A percentile compares a stretch with the other conserved stretches of the same genome.
These are phyloP conservation scores for Drosophila kambysellisi DNA, from an alignment of 2,888 invertebrate genomes.

Conservation along the genomic window DNA sequence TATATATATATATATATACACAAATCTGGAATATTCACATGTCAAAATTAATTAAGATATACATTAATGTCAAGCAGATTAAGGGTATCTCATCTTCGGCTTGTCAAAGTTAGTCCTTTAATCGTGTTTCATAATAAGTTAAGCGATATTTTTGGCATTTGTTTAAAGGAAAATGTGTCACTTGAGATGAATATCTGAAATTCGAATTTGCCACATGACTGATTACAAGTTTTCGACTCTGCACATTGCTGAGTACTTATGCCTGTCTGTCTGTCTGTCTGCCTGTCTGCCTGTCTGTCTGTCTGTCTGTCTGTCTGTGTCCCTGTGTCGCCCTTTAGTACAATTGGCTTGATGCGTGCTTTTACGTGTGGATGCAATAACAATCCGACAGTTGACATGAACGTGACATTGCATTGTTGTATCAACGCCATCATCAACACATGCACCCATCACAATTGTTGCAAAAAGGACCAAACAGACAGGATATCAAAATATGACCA, in stretches of 20 bases:
- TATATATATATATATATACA: too few relatives aligned
- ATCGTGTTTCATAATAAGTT: not conserved
- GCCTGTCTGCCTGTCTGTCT: not conserved
- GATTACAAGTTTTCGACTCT: slow-evolving; percentile 2
- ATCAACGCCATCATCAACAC: slow-evolving; percentile 68
- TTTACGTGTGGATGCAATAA: slow-evolving; percentile 38
- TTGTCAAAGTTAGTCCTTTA: not conserved
- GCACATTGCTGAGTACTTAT: slow-evolving; percentile 7
- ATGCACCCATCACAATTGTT: slow-evolving; percentile 50
- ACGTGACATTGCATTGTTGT: slow-evolving; percentile 69
- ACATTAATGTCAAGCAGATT: not conserved
- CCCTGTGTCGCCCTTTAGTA: slow-evolving; percentile 4
- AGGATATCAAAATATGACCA: slow-evolving; percentile 13
- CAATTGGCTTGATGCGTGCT: slow-evolving; percentile 9
- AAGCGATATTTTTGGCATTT: not conserved
- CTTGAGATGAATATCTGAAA: not conserved
- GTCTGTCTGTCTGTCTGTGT: not conserved
- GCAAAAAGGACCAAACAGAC: slow-evolving; percentile 13
- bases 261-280: not conserved
- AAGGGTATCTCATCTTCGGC: not conserved
- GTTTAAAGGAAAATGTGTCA: not conserved
- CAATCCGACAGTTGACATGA: slow-evolving; percentile 62
- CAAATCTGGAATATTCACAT: too few relatives aligned
- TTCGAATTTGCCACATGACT: not conserved
- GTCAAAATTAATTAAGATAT: too few relatives aligned